phyloP scores from a whole-genome alignment of 2,888 invertebrate genomes.

The Cheilosia variabilis region DNA sequence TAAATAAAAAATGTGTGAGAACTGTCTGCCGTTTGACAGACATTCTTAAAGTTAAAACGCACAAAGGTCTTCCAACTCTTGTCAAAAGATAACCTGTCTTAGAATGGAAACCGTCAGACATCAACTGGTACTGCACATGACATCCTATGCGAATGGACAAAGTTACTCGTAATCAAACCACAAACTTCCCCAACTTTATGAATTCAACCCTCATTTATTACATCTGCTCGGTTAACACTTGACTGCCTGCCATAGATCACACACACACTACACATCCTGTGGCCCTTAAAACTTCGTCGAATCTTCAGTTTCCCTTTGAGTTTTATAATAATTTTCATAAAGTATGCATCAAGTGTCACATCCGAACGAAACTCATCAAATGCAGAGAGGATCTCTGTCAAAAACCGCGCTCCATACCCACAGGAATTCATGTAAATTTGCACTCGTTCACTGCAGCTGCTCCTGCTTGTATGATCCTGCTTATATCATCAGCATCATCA shows the following conservation, averaged over 20 bases:
- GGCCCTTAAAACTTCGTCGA: conserved; percentile 14
- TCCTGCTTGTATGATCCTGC: conserved; percentile 20
- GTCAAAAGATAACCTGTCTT: no score
- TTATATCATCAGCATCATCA: conserved; percentile 40
- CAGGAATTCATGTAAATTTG: conserved; percentile 44
- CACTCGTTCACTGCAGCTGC: conserved; percentile 15
- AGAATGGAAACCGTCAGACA: no score
- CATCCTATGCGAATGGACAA: no score
- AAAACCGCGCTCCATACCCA: conserved; percentile 1
- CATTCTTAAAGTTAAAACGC: no score
- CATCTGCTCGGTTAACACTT: conserved; percentile 5
- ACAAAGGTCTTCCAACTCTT: no score
- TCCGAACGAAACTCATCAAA: conserved; percentile 62
- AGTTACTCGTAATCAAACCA: no score
- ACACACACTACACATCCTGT: neutral
- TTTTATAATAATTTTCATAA: conserved; percentile 49
- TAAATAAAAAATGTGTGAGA: no score
- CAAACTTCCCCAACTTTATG: conserved; percentile 8
- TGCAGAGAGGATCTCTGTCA: conserved; percentile 14
- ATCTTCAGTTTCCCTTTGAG: conserved; percentile 41
- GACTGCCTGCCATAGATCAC: neutral
- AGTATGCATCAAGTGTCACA: conserved; percentile 60
- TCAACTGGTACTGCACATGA: no score
- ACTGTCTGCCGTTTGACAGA: no score
- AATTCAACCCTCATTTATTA: conserved; percentile 12